These are phyloP conservation scores for Argyresthia goedartella DNA, from an alignment of 2,888 invertebrate genomes.

Conservation along the genomic window DNA sequence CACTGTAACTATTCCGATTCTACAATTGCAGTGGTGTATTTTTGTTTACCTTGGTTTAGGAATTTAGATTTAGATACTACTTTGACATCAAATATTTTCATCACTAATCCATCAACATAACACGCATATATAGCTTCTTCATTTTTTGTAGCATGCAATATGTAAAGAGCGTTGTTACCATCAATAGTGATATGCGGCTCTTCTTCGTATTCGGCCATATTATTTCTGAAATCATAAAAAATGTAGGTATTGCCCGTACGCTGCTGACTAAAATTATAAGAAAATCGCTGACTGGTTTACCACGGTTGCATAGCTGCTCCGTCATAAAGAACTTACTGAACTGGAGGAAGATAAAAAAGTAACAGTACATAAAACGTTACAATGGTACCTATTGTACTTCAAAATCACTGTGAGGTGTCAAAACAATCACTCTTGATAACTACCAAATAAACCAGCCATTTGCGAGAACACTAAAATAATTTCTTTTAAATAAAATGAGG, in stretches of 20 bases:
- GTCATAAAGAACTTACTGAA: too few relatives aligned
- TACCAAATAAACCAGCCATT: not conserved
- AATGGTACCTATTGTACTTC: too few relatives aligned
- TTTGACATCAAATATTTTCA: constrained; percentile 61
- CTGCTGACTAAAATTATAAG: too few relatives aligned
- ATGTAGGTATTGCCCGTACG: too few relatives aligned
- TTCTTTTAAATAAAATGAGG: not conserved
- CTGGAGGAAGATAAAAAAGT: too few relatives aligned
- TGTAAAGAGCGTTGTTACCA: constrained; percentile 65
- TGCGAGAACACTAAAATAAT: not conserved
- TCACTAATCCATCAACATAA: constrained; percentile 69
- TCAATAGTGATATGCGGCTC: constrained; percentile 65
- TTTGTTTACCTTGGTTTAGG: constrained; percentile 54
- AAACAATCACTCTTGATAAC: not conserved
- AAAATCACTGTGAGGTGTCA: too few relatives aligned
- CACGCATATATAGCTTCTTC: constrained; percentile 81
- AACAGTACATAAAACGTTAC: too few relatives aligned
- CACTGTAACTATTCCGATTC: too few relatives aligned
- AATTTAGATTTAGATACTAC: constrained; percentile 62
- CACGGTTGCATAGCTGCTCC: too few relatives aligned
- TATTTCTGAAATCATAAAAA: constrained; percentile 14
- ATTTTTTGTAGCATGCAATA: constrained; percentile 68
- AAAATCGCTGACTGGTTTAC: too few relatives aligned
- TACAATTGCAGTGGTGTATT: too few relatives aligned
- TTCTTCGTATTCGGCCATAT: constrained; percentile 27